Evolutionary conservation across 2,797 vertebrate genomes (phyloP), one percentile per base, ranked within the genome.

Genomic region (Falco columbarius): DNA sequence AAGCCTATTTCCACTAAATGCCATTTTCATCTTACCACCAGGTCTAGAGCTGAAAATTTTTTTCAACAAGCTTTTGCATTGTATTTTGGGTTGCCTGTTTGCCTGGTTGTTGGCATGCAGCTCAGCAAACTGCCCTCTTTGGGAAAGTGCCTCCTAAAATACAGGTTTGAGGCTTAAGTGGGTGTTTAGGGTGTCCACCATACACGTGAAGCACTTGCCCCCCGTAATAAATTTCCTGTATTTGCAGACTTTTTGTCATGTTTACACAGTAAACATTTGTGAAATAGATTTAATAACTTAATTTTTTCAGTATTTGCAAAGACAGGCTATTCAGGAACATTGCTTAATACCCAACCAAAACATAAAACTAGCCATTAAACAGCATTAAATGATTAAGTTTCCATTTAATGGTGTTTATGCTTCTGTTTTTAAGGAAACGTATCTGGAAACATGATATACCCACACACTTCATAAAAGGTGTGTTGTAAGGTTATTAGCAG

Each of bases 231-330:
- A 81, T 62, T 76, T n/a, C 74, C 34, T 49, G 12, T 56, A 55
- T 73, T 85, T 80, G 55, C 47, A 67, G 89, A 58, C 42, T 66
- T 92, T 66, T 79, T 73, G 47, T 70, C 34, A 13, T 44, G 47
- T 80, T 95, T 92, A 54, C 68, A 74, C 38, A 63, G 81, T 36
- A 81, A 96, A 92, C 18, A 23, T 73, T 81, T 47, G n/a, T 73
- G 70, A 79, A 92, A 93, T 47, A 65, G 30, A 75, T 93, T 65
- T 84, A 88, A 89, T 81, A 34, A n/a, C 93, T 93, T 86, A 15
- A 58, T 85, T 86, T 96, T 79, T 68, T 40, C 49, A 83, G 81
- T 26, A 9, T 62, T 89, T 81, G 40, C 4, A 4, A 52, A 73
- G 92, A 66, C 16, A 68, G 22, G 58, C 62, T 58, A 68, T 84